phyloP scores from a whole-genome alignment of 2,797 vertebrate genomes.

The Hozukius guyotensis region DNA sequence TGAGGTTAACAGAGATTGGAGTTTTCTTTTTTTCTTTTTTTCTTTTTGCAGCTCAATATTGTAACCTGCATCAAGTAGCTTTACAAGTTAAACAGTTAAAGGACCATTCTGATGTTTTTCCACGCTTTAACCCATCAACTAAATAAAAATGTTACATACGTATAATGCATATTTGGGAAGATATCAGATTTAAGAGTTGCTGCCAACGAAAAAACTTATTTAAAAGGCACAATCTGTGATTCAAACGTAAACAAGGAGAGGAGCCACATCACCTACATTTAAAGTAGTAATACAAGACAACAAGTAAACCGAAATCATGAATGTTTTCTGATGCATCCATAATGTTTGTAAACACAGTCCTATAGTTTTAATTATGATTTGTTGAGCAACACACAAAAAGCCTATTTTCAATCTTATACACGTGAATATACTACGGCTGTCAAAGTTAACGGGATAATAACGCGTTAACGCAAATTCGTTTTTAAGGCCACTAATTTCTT shows the following conservation, averaged over 20 bases:
- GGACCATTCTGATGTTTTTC: neutral
- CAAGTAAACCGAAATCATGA: neutral
- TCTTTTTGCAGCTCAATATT: neutral
- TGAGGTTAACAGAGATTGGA: conserved; percentile 5
- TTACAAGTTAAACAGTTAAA: neutral
- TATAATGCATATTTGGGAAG: neutral
- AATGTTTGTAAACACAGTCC: neutral
- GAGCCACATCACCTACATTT: neutral
- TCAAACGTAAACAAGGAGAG: neutral
- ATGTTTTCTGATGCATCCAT: neutral
- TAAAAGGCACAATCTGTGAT: neutral
- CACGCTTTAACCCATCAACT: neutral
- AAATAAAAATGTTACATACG: neutral
- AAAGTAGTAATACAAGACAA: neutral
- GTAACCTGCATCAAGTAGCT: neutral
- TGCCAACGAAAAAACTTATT: neutral
- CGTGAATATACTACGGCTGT: too few relatives aligned
- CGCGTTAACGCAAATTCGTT: accelerated
- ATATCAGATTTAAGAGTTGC: neutral
- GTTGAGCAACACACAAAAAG: neutral
- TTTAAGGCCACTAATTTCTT: too few relatives aligned
- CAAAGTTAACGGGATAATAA: too few relatives aligned
- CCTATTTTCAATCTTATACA: neutral
- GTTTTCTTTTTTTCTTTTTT: neutral
- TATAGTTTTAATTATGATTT: neutral